These are phyloP conservation scores for Microctenopoma steveboyesi DNA, from an alignment of 2,797 vertebrate genomes.

Conservation along the genomic window DNA sequence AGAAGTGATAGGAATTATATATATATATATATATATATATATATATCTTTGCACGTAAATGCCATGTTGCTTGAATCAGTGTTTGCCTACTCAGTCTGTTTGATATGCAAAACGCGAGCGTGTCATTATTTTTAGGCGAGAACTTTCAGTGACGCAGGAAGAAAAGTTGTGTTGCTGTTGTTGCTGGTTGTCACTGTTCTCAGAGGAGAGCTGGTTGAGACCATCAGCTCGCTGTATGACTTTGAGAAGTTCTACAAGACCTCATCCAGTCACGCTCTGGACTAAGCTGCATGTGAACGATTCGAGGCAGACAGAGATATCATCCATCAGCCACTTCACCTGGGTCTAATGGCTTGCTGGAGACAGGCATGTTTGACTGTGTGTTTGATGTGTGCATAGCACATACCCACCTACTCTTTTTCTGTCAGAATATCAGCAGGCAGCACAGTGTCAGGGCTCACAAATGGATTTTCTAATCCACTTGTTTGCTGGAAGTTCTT, in stretches of 20 bases:
- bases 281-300: constrained; percentile 60
- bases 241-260: constrained; percentile 72
- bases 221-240: constrained; percentile 58
- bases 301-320: constrained; percentile 64
- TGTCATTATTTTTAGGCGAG: constrained; percentile 31
- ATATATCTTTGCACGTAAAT: constrained; percentile 20
- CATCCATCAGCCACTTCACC: constrained; percentile 76
- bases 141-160: constrained; percentile 9
- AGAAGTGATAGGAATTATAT: constrained; percentile 27
- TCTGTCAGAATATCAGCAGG: constrained; percentile 74
- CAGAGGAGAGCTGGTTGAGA: constrained; percentile 35
- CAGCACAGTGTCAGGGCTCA: constrained; percentile 67
- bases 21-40: constrained; percentile 14
- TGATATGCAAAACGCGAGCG: constrained; percentile 51
- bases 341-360: constrained; percentile 70
- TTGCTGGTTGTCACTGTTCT: constrained; percentile 31
- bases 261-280: constrained; percentile 59
- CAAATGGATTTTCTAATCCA: constrained; percentile 83
- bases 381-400: constrained; percentile 68
- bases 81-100: constrained; percentile 23
- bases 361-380: constrained; percentile 68
- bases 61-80: constrained; percentile 14
- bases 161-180: constrained; percentile 21
- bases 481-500: constrained; percentile 77
- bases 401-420: constrained; percentile 67